A percentile compares a stretch with the other conserved stretches of the same genome.
These are phyloP conservation scores for Tachina grossa DNA, from an alignment of 2,888 invertebrate species.

Conservation along the genomic window DNA sequence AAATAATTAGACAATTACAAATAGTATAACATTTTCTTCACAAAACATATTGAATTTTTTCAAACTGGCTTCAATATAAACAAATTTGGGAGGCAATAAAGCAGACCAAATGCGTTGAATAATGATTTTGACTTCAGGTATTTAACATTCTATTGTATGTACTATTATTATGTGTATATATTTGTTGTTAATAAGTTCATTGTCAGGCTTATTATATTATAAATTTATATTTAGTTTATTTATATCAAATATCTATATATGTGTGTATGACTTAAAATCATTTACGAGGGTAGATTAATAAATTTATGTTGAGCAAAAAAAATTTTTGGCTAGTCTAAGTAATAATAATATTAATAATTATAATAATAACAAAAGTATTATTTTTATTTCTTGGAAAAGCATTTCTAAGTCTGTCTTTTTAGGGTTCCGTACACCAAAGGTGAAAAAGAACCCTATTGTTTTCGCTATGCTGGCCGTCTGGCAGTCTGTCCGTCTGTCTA, in stretches of 20 bases:
- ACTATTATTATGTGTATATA: neutral
- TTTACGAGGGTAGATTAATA: neutral
- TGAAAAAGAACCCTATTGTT: too few relatives aligned
- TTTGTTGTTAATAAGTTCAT: conserved; percentile 45
- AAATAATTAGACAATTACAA: conserved; percentile 32
- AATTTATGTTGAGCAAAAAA: neutral
- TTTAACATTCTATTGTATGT: neutral
- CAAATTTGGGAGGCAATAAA: neutral
- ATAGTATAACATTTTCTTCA: conserved; percentile 2
- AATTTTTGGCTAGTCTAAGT: too few relatives aligned
- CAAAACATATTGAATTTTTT: conserved; percentile 29
- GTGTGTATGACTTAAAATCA: neutral
- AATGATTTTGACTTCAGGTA: conserved; percentile 18
- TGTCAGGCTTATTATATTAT: conserved; percentile 40
- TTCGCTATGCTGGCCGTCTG: too few relatives aligned
- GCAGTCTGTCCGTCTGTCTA: too few relatives aligned
- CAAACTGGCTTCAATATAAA: neutral
- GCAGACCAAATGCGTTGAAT: conserved; percentile 2
- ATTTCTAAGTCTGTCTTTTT: too few relatives aligned
- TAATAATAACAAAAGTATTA: too few relatives aligned
- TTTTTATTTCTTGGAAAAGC: too few relatives aligned
- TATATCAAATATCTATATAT: neutral
- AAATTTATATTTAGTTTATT: conserved; percentile 1
- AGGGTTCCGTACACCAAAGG: too few relatives aligned
- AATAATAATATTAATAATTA: too few relatives aligned